Evolutionary conservation across 2,113 vertebrate genomes (phyloP).

Genomic region (Oreochromis aureus): DNA sequence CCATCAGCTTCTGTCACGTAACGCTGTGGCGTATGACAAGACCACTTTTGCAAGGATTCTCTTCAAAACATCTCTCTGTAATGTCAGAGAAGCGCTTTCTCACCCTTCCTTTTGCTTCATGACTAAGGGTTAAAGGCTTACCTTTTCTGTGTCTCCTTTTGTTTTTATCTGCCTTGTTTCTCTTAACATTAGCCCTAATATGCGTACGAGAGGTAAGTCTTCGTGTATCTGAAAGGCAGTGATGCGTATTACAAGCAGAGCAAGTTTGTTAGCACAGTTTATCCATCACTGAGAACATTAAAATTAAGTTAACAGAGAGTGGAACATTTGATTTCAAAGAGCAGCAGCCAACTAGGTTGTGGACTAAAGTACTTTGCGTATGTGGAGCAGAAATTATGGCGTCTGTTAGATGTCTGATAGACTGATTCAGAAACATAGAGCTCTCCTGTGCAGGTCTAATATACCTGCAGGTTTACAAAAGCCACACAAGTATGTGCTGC

Average conservation of each 20-base stretch:
- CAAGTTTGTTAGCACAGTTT: conserved; percentile 11
- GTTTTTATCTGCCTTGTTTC: neutral
- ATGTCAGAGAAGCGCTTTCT: neutral
- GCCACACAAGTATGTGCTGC: neutral
- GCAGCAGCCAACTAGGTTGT: neutral
- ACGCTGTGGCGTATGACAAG: neutral
- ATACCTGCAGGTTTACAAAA: neutral
- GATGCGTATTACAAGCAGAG: neutral
- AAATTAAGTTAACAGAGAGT: conserved; percentile 17
- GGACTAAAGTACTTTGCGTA: neutral
- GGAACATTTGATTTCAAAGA: conserved; percentile 24
- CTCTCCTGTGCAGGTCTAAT: neutral
- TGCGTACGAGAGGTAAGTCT: neutral
- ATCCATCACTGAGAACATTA: conserved; percentile 12
- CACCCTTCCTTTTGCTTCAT: neutral
- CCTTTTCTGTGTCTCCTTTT: neutral
- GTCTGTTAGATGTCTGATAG: neutral
- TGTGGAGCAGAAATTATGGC: neutral
- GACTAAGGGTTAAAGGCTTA: neutral
- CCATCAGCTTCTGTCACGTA: conserved; percentile 50
- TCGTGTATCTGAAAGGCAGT: neutral
- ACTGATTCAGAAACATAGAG: neutral
- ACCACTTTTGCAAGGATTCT: neutral
- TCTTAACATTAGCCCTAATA: neutral
- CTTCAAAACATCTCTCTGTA: neutral